Evolutionary conservation across 2,113 vertebrate species (phyloP).

Genomic region (Callopanchax toddi): DNA sequence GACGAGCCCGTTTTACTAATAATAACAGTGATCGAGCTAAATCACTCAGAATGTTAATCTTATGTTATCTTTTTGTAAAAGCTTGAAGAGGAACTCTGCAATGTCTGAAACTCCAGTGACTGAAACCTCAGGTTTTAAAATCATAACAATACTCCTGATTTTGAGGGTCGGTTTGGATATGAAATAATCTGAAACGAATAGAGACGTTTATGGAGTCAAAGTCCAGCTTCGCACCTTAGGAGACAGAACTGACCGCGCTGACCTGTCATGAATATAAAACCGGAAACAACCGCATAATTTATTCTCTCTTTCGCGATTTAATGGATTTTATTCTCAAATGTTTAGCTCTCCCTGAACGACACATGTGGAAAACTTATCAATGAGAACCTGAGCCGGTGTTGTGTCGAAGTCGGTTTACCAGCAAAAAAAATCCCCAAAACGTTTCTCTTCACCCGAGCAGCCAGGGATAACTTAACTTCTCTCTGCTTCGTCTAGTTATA

Average conservation of each 20-base stretch:
- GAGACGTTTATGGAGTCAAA: not conserved
- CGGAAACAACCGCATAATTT: not conserved
- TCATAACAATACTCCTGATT: not conserved
- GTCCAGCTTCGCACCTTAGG: not conserved
- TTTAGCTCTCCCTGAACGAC: no score
- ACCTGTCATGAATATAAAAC: not conserved
- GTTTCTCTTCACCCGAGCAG: not conserved
- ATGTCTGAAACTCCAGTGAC: no score
- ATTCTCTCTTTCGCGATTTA: not conserved
- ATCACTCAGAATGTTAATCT: no score
- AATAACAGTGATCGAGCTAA: no score
- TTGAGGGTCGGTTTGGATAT: no score
- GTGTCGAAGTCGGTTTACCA: not conserved
- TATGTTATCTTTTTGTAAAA: no score
- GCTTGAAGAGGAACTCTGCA: no score
- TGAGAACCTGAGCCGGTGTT: not conserved
- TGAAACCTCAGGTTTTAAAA: not conserved
- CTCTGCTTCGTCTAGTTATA: not conserved
- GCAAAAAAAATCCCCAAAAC: rapidly evolving
- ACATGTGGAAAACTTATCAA: not conserved
- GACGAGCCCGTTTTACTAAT: no score
- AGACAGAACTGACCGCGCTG: not conserved
- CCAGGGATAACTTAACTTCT: not conserved
- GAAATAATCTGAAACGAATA: no score
- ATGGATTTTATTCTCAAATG: no score